Conservation (phyloP, 2,113 vertebrate species). For the Eidolon helvum region DNA sequence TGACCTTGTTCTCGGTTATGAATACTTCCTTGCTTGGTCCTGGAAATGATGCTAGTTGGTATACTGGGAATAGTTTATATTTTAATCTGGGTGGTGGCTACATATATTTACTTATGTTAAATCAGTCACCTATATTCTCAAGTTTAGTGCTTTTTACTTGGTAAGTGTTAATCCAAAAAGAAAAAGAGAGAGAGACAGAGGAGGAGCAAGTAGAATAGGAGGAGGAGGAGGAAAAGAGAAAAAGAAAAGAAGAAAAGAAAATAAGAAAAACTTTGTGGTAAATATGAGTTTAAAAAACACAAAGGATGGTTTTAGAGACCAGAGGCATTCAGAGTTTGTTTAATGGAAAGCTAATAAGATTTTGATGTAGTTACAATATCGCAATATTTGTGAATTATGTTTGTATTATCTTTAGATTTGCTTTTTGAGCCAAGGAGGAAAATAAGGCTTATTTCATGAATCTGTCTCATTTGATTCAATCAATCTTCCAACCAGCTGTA, state of each 20-base stretch:
- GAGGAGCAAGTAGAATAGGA: too few species aligned
- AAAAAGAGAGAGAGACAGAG: not conserved
- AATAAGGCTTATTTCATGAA: not conserved
- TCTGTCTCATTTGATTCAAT: constrained; percentile 13
- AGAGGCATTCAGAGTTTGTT: not conserved
- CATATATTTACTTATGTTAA: not conserved
- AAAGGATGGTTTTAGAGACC: not conserved
- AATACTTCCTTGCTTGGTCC: not conserved
- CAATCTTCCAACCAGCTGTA: not conserved
- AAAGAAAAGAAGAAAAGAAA: not conserved
- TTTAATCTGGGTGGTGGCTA: not conserved
- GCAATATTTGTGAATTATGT: not conserved
- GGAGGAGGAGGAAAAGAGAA: not conserved
- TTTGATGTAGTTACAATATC: not conserved
- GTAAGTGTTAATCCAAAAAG: not conserved
- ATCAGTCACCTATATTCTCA: not conserved
- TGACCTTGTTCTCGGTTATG: not conserved
- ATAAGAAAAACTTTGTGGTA: not conserved
- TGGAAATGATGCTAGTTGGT: not conserved
- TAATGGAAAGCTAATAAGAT: not conserved
- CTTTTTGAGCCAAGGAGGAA: not conserved
- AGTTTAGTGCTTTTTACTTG: not conserved
- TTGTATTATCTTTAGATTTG: not conserved
- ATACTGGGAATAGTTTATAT: not conserved
- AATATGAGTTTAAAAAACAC: not conserved